These are phyloP conservation scores for Philopedon plagiatum DNA, from an alignment of 2,888 invertebrate genomes.

Conservation along the genomic window DNA sequence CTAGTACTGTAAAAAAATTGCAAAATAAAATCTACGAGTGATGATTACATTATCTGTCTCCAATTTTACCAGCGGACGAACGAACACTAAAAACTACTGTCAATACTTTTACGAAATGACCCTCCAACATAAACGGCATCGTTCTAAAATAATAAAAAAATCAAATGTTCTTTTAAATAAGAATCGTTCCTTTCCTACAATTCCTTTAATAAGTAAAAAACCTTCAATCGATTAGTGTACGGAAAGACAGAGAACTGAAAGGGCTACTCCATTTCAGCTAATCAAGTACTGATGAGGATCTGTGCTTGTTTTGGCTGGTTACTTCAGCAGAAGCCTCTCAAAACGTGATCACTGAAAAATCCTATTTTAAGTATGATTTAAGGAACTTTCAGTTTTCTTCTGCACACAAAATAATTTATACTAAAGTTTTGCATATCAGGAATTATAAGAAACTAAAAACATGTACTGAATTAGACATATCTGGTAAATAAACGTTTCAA, in stretches of 20 bases:
- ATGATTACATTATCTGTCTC: conserved; percentile 47
- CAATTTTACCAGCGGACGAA: conserved; percentile 32
- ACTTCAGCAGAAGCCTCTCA: too few species aligned
- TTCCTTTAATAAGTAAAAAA: conserved; percentile 3
- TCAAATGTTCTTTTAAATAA: conserved; percentile 40
- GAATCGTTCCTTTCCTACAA: conserved; percentile 1
- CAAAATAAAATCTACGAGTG: conserved; percentile 25
- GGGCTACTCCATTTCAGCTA: not conserved
- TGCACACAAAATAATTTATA: not conserved
- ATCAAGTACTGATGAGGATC: not conserved
- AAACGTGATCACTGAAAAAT: not conserved
- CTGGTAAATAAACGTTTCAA: not conserved
- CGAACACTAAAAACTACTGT: conserved; percentile 31
- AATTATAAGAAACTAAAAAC: conserved; percentile 20
- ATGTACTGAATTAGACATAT: not conserved
- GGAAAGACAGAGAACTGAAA: not conserved
- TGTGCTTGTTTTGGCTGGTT: too few species aligned
- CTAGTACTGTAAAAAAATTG: not conserved
- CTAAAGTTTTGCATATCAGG: not conserved
- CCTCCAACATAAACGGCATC: conserved; percentile 41
- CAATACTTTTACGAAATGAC: conserved; percentile 31
- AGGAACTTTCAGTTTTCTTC: not conserved
- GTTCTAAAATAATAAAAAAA: conserved; percentile 49
- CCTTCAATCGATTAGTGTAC: not conserved
- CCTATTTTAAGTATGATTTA: not conserved